These are phyloP conservation scores for Leucoma salicis DNA, from an alignment of 2,888 invertebrate species.

Conservation along the genomic window DNA sequence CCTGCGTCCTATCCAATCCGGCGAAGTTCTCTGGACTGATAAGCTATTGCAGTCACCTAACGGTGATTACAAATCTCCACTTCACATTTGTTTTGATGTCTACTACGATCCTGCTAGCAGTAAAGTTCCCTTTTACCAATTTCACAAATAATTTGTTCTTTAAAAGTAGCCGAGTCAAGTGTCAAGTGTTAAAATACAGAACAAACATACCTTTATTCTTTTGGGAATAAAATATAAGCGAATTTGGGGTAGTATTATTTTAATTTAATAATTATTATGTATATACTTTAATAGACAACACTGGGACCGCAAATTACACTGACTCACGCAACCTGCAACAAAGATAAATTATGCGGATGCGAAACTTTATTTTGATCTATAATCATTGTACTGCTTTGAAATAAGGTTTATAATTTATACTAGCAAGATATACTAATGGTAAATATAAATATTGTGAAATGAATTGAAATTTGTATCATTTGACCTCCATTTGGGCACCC, in stretches of 20 bases:
- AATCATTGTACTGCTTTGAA: neutral
- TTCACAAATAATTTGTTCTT: no score
- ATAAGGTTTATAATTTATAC: constrained; percentile 12
- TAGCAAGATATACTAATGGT: neutral
- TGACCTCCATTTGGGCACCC: constrained; percentile 59
- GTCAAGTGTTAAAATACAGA: no score
- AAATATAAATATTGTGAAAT: constrained; percentile 40
- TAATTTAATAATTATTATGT: neutral
- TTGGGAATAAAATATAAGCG: no score
- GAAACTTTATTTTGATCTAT: constrained; percentile 5
- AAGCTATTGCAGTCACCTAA: no score
- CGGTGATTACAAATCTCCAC: no score
- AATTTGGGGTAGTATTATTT: neutral
- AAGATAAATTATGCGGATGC: constrained; percentile 9
- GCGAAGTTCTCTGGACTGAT: no score
- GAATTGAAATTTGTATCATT: constrained; percentile 63
- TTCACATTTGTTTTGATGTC: no score
- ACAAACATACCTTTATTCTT: no score
- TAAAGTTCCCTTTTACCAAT: no score
- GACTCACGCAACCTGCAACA: constrained; percentile 45
- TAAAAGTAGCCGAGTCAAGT: no score
- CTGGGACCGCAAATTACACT: constrained; percentile 34
- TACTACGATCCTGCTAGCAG: no score
- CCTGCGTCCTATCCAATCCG: no score
- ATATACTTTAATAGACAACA: neutral